A percentile compares a stretch with the other conserved stretches of the same genome.
Conservation (phyloP, 2,113 vertebrate species). For the Catharus minimus region DNA sequence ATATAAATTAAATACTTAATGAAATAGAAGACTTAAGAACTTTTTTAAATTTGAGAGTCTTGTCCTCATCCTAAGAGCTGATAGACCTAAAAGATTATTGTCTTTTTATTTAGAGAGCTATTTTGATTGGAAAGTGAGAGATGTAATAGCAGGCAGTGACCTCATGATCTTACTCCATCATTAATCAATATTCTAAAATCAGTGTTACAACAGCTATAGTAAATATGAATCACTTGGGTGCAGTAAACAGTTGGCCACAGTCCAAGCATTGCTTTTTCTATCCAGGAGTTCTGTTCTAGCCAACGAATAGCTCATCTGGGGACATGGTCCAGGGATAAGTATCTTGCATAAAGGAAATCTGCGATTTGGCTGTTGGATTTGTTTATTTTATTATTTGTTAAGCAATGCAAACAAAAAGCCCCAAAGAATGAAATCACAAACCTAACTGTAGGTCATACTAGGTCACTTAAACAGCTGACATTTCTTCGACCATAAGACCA, state of each 20-base stretch:
- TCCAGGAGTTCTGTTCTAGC: not conserved
- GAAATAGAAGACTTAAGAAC: not conserved
- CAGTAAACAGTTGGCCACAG: not conserved
- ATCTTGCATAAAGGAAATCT: not conserved
- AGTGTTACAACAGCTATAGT: not conserved
- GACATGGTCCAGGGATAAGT: not conserved
- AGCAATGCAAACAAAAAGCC: not conserved
- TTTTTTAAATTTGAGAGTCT: not conserved
- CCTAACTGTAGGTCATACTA: not conserved
- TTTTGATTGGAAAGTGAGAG: not conserved
- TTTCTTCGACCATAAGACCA: not conserved
- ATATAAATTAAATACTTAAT: not conserved
- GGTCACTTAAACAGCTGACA: not conserved
- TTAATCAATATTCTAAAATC: conserved; percentile 42
- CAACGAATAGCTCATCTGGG: not conserved
- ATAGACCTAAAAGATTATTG: not conserved
- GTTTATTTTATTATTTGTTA: not conserved
- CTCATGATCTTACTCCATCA: not conserved
- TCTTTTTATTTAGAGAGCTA: not conserved
- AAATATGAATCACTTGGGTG: conserved; percentile 15
- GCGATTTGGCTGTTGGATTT: not conserved
- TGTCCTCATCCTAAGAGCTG: not conserved
- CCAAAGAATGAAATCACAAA: not conserved
- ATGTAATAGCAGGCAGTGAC: not conserved
- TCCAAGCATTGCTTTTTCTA: conserved; percentile 3